Evolutionary conservation across 2,797 vertebrate genomes (phyloP).

Genomic region (Simalia tracyae): DNA sequence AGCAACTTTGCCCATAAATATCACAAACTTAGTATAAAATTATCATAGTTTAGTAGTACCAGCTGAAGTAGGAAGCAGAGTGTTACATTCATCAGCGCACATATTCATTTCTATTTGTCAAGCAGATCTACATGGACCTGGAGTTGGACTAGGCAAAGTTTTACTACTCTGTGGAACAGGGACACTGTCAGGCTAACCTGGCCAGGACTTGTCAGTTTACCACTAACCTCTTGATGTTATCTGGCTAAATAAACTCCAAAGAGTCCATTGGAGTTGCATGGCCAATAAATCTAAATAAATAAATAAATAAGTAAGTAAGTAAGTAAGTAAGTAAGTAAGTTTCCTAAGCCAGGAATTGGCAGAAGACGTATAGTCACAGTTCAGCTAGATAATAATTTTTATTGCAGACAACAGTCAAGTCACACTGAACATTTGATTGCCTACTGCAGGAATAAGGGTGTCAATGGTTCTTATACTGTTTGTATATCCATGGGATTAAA

Average conservation of each 20-base stretch:
- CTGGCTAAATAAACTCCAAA: background rate
- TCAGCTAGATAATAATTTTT: background rate
- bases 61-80: background rate
- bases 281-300: background rate
- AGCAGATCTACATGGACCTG: background rate
- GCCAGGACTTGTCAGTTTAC: background rate
- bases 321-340: too few relatives aligned
- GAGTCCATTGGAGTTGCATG: background rate
- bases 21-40: background rate
- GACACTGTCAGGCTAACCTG: background rate
- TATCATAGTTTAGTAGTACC: background rate
- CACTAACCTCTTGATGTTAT: background rate
- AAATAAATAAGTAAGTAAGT: too few relatives aligned
- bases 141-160: background rate
- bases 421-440: background rate
- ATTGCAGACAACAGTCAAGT: background rate
- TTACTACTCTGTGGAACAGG: background rate
- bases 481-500: background rate
- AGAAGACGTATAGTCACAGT: background rate
- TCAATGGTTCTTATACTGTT: background rate
- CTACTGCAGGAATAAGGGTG: background rate
- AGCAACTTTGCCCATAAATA: background rate
- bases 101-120: background rate
- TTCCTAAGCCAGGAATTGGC: background rate
- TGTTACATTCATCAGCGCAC: background rate